Evolutionary conservation across 2,797 vertebrate species (phyloP).

Genomic region (Scyliorhinus canicula): DNA sequence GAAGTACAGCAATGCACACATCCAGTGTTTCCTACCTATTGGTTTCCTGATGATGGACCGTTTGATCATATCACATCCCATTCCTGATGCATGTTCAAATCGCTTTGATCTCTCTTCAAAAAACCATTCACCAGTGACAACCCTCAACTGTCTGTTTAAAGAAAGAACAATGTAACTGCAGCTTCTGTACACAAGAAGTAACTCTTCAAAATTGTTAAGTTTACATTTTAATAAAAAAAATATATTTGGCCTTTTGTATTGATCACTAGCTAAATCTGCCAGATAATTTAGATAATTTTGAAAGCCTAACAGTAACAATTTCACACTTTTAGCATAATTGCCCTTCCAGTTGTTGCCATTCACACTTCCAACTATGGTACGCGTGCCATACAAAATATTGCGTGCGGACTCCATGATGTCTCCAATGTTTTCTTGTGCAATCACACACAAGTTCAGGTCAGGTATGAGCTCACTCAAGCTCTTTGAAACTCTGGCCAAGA

Average conservation of each 20-base stretch:
- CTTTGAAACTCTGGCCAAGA: too few species aligned
- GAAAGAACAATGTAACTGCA: constrained; percentile 36
- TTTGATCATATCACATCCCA: constrained; percentile 77
- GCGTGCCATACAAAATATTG: too few species aligned
- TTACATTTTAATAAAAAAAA: background rate
- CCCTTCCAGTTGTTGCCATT: too few species aligned
- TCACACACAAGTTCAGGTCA: too few species aligned
- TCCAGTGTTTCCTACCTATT: constrained; percentile 57
- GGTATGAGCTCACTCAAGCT: too few species aligned
- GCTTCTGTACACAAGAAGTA: background rate
- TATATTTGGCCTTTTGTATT: background rate
- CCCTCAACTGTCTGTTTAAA: constrained; percentile 73
- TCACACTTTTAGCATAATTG: too few species aligned
- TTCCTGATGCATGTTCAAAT: constrained; percentile 64
- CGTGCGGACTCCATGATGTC: too few species aligned
- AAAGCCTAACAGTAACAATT: too few species aligned
- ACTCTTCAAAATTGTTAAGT: constrained; percentile 26
- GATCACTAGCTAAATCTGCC: background rate
- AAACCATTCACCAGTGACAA: constrained; percentile 94
- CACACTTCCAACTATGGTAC: too few species aligned
- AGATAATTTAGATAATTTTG: background rate
- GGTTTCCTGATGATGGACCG: constrained; percentile 75
- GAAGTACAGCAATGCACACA: background rate
- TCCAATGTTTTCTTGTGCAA: too few species aligned
- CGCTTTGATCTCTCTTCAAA: constrained; percentile 88